Evolutionary conservation across 2,797 vertebrate genomes (phyloP).

Genomic region (Pempheris klunzingeri): DNA sequence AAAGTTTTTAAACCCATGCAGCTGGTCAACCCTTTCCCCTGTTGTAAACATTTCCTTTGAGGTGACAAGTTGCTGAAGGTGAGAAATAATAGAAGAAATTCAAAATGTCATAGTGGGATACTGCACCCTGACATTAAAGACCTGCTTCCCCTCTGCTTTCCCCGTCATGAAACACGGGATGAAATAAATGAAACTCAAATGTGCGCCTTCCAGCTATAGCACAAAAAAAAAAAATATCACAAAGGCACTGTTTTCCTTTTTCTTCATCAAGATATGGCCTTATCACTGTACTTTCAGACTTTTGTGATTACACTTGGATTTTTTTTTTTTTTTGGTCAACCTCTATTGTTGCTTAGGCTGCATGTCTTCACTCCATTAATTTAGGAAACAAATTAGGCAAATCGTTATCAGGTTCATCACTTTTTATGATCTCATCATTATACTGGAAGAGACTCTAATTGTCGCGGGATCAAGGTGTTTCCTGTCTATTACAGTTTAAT

Average conservation of each 20-base stretch:
- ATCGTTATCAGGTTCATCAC: conserved; percentile 64
- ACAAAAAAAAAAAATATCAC: conserved; percentile 33
- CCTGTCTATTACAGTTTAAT: conserved; percentile 52
- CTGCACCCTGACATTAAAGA: conserved; percentile 51
- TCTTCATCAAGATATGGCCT: conserved; percentile 12
- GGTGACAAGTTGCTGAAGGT: conserved; percentile 24
- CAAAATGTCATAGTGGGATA: conserved; percentile 50
- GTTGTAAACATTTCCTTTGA: conserved; percentile 16
- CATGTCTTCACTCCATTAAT: conserved; percentile 45
- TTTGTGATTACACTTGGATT: conserved; percentile 46
- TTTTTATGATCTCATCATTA: conserved; percentile 68
- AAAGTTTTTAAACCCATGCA: not conserved
- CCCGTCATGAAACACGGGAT: conserved; percentile 19
- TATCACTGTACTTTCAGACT: conserved; percentile 34
- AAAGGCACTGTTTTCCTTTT: not conserved
- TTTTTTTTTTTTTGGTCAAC: conserved; percentile 19
- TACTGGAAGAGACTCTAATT: conserved; percentile 55
- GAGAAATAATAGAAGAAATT: conserved; percentile 23
- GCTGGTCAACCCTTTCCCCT: not conserved
- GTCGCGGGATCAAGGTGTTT: conserved; percentile 64
- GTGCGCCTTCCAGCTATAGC: conserved; percentile 22
- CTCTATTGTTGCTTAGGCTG: conserved; percentile 58
- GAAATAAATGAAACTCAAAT: conserved; percentile 49
- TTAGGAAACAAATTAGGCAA: conserved; percentile 62
- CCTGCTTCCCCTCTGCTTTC: conserved; percentile 18